phyloP scores from a whole-genome alignment of 2,888 invertebrate genomes.

The Acleris sparsana region DNA sequence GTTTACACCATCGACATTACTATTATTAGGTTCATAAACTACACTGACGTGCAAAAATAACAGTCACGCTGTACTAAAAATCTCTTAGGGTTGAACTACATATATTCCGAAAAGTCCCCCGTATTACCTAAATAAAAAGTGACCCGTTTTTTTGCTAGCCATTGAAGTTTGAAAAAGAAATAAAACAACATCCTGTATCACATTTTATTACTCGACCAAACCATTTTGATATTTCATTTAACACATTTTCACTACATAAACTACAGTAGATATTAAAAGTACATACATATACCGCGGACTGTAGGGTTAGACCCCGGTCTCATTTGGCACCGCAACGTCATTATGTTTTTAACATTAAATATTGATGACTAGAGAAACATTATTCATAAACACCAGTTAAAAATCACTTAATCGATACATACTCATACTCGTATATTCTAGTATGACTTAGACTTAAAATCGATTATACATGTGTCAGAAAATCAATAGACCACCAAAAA shows the following conservation, averaged over 20 bases:
- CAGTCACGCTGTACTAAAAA: too few relatives aligned
- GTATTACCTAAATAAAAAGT: too few relatives aligned
- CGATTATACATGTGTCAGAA: too few relatives aligned
- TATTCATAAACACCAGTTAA: slow-evolving; percentile 7
- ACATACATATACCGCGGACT: slow-evolving; percentile 36
- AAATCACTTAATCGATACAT: background rate
- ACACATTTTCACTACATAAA: slow-evolving; percentile 23
- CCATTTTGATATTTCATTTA: slow-evolving; percentile 25
- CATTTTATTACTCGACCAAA: slow-evolving; percentile 24
- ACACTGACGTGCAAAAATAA: too few relatives aligned
- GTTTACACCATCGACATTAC: too few relatives aligned
- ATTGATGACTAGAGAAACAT: slow-evolving; percentile 20
- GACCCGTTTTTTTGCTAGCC: too few relatives aligned
- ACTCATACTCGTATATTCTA: background rate
- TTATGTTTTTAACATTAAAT: slow-evolving; percentile 16
- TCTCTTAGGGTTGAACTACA: too few relatives aligned
- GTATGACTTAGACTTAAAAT: background rate
- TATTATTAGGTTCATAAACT: too few relatives aligned
- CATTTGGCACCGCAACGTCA: slow-evolving; percentile 59
- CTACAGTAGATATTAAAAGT: slow-evolving; percentile 9
- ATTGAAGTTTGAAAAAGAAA: background rate
- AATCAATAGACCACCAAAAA: too few relatives aligned
- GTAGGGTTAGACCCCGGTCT: slow-evolving; percentile 66
- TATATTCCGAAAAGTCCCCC: too few relatives aligned
- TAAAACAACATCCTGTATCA: slow-evolving; percentile 14